Conservation (phyloP, 2,888 invertebrate genomes). For the Himalopsyche japonica region DNA sequence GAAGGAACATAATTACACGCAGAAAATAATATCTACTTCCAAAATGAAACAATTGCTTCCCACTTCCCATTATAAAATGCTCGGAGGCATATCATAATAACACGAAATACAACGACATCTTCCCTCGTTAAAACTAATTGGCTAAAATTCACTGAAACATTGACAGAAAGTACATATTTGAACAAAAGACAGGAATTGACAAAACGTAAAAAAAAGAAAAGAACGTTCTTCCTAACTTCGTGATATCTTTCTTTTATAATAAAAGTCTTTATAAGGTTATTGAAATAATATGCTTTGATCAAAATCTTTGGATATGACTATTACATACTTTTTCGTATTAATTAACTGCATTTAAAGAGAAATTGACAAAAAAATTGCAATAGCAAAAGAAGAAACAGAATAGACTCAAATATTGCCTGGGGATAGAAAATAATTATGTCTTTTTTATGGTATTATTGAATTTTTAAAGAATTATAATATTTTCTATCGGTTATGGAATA, state of each 20-base stretch:
- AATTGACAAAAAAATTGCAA: not conserved
- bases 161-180: not conserved
- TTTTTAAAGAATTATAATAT: not conserved
- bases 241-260: not conserved
- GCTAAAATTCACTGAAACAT: slow-evolving; percentile 10
- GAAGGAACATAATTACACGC: not conserved
- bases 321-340: not conserved
- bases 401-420: not conserved
- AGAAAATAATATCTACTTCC: not conserved
- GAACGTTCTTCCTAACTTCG: not conserved
- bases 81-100: slow-evolving; percentile 3
- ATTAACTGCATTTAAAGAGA: not conserved
- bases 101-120: not conserved
- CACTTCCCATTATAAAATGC: not conserved
- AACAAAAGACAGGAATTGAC: not conserved
- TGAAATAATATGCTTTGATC: not conserved
- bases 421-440: not conserved
- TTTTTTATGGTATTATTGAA: not conserved
- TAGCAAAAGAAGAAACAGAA: not conserved
- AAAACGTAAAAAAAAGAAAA: not conserved
- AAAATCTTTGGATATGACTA: not conserved
- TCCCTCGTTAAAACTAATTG: slow-evolving; percentile 29
- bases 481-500: no score
- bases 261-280: not conserved
- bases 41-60: not conserved